Evolutionary conservation across 2,113 vertebrate genomes (phyloP).

Genomic region (Lepisosteus osseus): DNA sequence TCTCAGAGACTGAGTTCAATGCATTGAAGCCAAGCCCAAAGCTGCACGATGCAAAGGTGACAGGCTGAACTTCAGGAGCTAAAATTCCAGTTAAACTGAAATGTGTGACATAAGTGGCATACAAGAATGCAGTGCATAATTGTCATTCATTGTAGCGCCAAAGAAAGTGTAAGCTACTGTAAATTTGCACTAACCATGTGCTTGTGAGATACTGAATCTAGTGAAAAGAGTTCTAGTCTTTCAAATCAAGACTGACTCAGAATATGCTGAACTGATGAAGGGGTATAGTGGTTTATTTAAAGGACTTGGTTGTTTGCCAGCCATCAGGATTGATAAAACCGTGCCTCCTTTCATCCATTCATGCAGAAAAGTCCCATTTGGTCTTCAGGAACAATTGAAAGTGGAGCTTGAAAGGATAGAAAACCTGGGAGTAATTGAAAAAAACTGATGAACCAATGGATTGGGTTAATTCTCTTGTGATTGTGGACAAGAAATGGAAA

Average conservation of each 20-base stretch:
- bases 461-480: conserved; percentile 15
- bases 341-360: conserved; percentile 15
- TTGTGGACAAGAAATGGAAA: conserved; percentile 11
- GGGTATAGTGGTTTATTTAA: conserved; percentile 19
- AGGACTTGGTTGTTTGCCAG: conserved; percentile 18
- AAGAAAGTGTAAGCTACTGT: background rate
- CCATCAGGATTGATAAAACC: conserved; percentile 6
- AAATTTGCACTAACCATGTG: conserved; percentile 19
- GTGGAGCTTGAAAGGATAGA: conserved; percentile 18
- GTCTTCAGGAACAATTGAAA: background rate
- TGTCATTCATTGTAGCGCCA: conserved; percentile 11
- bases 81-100: conserved; percentile 16
- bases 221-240: too few relatives aligned
- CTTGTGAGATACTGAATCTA: conserved; percentile 1
- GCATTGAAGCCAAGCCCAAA: conserved; percentile 11
- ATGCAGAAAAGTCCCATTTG: conserved; percentile 13
- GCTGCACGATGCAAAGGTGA: background rate
- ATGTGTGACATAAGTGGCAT: background rate
- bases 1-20: conserved; percentile 16
- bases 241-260: background rate
- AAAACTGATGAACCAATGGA: conserved; percentile 18
- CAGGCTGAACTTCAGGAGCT: conserved; percentile 4
- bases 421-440: conserved; percentile 1
- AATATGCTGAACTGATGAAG: conserved; percentile 1
- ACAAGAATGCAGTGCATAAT: background rate